These are phyloP conservation scores for Cyphomyrus plagiostoma DNA, from an alignment of 2,113 vertebrate genomes.

Conservation along the genomic window DNA sequence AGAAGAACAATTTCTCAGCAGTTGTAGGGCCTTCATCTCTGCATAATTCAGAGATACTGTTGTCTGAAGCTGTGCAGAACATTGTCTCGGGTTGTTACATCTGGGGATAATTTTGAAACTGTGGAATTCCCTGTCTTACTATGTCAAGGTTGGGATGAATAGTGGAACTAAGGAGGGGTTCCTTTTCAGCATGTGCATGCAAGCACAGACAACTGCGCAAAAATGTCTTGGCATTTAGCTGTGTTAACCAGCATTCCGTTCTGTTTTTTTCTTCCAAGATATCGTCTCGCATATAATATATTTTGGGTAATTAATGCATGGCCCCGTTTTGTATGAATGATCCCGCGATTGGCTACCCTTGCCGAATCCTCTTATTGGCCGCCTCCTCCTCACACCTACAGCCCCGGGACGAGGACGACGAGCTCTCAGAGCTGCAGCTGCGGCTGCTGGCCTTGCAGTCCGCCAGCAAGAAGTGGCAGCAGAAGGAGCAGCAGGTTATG, in stretches of 20 bases:
- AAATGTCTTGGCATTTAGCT: neutral
- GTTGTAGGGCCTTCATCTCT: neutral
- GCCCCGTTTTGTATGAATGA: neutral
- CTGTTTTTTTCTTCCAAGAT: neutral
- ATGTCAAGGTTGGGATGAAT: neutral
- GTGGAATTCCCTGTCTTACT: neutral
- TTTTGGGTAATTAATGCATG: neutral
- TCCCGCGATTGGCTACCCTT: neutral
- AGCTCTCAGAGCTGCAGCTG: constrained; percentile 90
- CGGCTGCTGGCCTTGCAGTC: constrained; percentile 93
- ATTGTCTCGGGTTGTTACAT: neutral
- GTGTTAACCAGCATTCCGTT: neutral
- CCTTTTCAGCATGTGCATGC: neutral
- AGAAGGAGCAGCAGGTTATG: constrained; percentile 93
- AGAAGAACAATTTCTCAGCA: neutral
- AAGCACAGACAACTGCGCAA: neutral
- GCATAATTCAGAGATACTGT: neutral
- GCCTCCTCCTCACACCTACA: neutral
- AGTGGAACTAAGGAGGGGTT: neutral
- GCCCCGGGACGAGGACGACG: constrained; percentile 79
- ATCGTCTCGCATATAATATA: neutral
- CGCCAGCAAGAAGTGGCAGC: constrained; percentile 96
- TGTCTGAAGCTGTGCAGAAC: neutral
- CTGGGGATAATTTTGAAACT: neutral
- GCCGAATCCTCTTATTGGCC: neutral